Percentiles rank a stretch among this genome's conserved stretches.
Evolutionary conservation across 2,113 vertebrate genomes (phyloP).

Genomic region (Spermophilus dauricus): DNA sequence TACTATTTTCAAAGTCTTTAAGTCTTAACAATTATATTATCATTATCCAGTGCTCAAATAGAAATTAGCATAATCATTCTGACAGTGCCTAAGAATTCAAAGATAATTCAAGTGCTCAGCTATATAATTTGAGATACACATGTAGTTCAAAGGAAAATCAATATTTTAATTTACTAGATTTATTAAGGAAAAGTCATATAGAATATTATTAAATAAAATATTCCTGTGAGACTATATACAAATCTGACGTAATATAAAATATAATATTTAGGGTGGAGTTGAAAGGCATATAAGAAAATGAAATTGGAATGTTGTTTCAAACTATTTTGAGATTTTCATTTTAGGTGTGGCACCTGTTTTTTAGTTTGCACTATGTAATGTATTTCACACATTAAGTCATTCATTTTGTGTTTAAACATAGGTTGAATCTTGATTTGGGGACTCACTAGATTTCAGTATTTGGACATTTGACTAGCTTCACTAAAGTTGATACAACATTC

Average conservation of each 20-base stretch:
- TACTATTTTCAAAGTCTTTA: slow-evolving; percentile 45
- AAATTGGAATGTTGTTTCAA: neutral
- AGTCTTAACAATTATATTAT: neutral
- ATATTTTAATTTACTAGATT: neutral
- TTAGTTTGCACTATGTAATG: neutral
- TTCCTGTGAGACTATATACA: neutral
- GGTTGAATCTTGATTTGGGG: too few species aligned
- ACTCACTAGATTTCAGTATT: too few species aligned
- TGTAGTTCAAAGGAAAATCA: neutral
- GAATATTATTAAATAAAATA: neutral
- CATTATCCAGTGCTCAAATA: slow-evolving; percentile 8
- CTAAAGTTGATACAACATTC: neutral
- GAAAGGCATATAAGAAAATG: neutral
- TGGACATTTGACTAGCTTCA: neutral
- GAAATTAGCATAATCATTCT: slow-evolving; percentile 62
- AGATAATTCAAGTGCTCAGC: neutral
- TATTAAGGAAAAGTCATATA: neutral
- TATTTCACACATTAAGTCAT: neutral
- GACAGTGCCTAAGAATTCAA: slow-evolving; percentile 58
- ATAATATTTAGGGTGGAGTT: neutral
- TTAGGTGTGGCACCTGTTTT: neutral
- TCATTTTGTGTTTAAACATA: neutral
- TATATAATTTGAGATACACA: slow-evolving; percentile 1
- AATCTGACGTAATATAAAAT: neutral
- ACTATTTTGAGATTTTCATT: neutral